A percentile compares a stretch with the other conserved stretches of the same genome.
Conservation (phyloP, 1,140 invertebrate species). For the Drosophila santomea region DNA sequence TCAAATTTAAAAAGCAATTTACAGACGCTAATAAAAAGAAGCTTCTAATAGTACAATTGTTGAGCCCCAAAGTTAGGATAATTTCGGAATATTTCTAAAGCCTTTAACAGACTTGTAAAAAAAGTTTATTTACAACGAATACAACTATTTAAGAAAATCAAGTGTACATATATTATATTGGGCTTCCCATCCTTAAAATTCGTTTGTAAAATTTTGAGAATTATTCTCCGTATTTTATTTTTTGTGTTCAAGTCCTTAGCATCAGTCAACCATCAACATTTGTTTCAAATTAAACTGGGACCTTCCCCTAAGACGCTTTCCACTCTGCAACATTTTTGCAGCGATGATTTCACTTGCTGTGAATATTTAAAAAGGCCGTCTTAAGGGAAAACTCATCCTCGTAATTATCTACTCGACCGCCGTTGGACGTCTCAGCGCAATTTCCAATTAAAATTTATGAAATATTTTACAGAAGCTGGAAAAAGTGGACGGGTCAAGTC, state of each 20-base stretch:
- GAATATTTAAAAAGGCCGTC: slow-evolving; percentile 64
- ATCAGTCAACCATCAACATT: slow-evolving; percentile 79
- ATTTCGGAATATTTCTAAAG: no score
- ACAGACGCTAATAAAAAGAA: no score
- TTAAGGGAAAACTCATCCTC: slow-evolving; percentile 34
- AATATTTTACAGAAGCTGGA: slow-evolving; percentile 61
- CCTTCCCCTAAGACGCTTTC: slow-evolving; percentile 44
- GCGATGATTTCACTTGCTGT: slow-evolving; percentile 49
- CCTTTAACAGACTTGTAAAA: not conserved
- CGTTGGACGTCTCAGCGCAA: slow-evolving; percentile 64
- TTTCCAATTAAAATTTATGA: slow-evolving; percentile 83
- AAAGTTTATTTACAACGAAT: not conserved
- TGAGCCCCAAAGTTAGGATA: no score
- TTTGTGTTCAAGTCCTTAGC: slow-evolving; percentile 34
- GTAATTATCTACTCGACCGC: slow-evolving; percentile 77
- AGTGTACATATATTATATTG: no score
- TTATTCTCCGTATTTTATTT: not conserved
- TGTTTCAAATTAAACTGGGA: slow-evolving; percentile 76
- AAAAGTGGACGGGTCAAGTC: slow-evolving; percentile 57
- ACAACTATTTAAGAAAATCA: not conserved
- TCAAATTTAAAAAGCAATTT: not conserved
- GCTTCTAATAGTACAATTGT: no score
- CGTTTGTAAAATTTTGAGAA: slow-evolving; percentile 43
- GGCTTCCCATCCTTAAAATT: not conserved
- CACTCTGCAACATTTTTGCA: not conserved